Evolutionary conservation across 2,888 invertebrate genomes (phyloP), one percentile per base, ranked within the genome.

Genomic region (Sericinus montela): DNA sequence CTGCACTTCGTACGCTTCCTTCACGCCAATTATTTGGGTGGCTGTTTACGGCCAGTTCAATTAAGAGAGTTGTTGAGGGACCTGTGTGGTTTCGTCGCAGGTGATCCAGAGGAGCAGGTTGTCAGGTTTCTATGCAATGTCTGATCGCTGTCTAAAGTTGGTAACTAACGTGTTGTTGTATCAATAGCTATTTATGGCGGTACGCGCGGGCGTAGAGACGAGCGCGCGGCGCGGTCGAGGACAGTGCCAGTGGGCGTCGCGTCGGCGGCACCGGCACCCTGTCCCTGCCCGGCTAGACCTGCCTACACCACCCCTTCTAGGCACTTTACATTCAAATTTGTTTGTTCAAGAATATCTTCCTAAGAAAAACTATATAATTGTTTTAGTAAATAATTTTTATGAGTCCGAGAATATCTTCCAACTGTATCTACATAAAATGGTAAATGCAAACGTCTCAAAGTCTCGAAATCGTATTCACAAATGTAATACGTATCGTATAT

Each of bases 1-100:
- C 68, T 71, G 67, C 72, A 68, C 71, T 65, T 65, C 67, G 65
- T 69, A 69, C 67, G 77, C 69, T 80, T 78, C 67, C 78, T 86
- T 79, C 78, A 84, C 87, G 87, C 78, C 74, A 80, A 84, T 86
- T 83, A 82, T 80, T 83, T 74, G 79, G 82, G 81, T 81, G 80
- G 54, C 58, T 53, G 57, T 72, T 72, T 32, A 13, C 11, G 13
- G 11, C 71, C 61, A 65, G 65, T 69, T 66, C 67, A 66, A 56
- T 70, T 80, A 78, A 11, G 82, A 4, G n/a, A 10, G 81, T 73
- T 77, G 11, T 32, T 11, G 13, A 11, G 61, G 62, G 68, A 66
- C 67, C 11, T 32, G 11, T 64, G 63, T 14, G 39, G 11, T 32
- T 1, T 1, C 11, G 6, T 32, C 7, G 32, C 32, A 32, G 32